Evolutionary conservation across 2,113 vertebrate genomes (phyloP).

Genomic region (Tachuris rubrigastra): DNA sequence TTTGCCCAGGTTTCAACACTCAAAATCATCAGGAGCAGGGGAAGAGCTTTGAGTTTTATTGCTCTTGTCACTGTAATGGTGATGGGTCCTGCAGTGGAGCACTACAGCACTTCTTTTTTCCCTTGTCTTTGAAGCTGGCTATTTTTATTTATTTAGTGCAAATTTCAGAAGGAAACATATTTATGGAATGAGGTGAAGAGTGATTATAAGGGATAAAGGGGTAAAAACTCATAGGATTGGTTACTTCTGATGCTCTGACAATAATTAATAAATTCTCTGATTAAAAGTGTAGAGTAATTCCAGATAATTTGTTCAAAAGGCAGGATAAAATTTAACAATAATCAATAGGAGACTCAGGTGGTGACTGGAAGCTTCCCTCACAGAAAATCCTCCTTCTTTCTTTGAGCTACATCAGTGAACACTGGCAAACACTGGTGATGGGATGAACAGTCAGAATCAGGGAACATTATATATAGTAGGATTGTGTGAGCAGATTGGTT

Average conservation of each 20-base stretch:
- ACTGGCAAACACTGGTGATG: background rate
- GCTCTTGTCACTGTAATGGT: background rate
- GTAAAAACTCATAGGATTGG: background rate
- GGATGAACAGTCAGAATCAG: background rate
- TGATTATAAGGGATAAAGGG: background rate
- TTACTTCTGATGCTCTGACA: background rate
- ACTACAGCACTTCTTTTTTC: too few relatives aligned
- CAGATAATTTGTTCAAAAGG: background rate
- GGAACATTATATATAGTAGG: background rate
- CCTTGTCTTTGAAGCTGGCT: background rate
- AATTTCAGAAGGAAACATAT: background rate
- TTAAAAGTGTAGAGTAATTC: background rate
- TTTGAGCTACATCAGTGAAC: background rate
- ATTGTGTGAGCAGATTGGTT: background rate
- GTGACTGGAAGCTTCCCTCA: background rate
- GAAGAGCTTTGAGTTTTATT: background rate
- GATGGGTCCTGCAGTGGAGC: too few relatives aligned
- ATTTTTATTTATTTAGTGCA: too few relatives aligned
- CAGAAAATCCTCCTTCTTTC: background rate
- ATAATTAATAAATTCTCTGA: background rate
- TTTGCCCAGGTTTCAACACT: background rate
- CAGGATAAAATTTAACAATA: background rate
- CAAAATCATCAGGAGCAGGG: background rate
- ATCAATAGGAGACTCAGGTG: background rate
- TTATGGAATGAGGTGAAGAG: background rate